Percentiles rank a stretch among this genome's conserved stretches.
These are phyloP conservation scores for Stomatorhinus walkeri DNA, from an alignment of 2,797 vertebrate genomes.

Conservation along the genomic window DNA sequence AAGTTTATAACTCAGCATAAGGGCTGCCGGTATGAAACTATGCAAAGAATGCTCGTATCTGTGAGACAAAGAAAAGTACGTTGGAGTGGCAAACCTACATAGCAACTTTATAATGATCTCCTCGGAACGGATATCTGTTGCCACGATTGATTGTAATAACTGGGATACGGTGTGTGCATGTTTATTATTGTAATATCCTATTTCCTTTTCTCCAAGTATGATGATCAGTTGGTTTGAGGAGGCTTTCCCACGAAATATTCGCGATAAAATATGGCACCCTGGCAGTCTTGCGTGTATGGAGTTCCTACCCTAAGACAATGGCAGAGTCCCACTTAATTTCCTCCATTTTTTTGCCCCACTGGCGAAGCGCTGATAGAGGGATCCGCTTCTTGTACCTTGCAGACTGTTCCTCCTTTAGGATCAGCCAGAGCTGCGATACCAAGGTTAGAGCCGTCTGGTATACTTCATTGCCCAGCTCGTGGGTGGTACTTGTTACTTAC, in stretches of 20 bases:
- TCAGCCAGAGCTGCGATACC: conserved; percentile 37
- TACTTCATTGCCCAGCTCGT: neutral
- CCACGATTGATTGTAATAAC: neutral
- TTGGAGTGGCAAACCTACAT: neutral
- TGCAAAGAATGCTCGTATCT: neutral
- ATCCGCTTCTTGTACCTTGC: conserved; percentile 60
- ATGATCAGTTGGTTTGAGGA: neutral
- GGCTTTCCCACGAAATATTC: neutral
- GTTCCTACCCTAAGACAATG: conserved; percentile 16
- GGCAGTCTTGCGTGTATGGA: neutral
- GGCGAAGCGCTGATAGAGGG: conserved; percentile 48
- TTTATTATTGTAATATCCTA: neutral
- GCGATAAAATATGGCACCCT: neutral
- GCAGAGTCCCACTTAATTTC: conserved; percentile 29
- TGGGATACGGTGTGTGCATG: neutral
- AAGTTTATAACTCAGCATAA: neutral
- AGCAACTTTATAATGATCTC: neutral
- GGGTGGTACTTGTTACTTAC: neutral
- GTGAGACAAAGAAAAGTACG: neutral
- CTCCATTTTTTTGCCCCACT: conserved; percentile 50
- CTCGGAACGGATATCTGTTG: neutral
- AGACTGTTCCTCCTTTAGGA: conserved; percentile 49
- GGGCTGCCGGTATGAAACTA: neutral
- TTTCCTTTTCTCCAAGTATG: neutral
- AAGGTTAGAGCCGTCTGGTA: conserved; percentile 44